Percentiles rank a stretch among this genome's conserved stretches.
phyloP scores from a whole-genome alignment of 2,888 invertebrate species.

The Drosophila cognata region DNA sequence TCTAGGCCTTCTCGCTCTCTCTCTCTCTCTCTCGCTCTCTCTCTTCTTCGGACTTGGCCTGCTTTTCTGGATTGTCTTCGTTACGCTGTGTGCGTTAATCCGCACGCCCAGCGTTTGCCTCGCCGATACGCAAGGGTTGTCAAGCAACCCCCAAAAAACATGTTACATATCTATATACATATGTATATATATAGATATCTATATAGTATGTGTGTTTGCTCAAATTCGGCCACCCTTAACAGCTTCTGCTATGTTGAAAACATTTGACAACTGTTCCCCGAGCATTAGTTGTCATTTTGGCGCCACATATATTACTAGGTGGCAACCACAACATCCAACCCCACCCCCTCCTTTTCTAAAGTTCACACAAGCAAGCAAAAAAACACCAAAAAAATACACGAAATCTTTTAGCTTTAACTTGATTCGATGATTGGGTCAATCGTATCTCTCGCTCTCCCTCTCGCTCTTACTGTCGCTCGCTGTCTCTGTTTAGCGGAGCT shows the following conservation, averaged over 20 bases:
- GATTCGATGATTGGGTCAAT: constrained; percentile 54
- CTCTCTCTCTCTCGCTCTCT: neutral
- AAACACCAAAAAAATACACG: neutral
- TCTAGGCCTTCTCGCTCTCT: neutral
- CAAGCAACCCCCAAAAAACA: constrained; percentile 32
- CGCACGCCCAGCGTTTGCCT: constrained; percentile 62
- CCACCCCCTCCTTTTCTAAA: neutral
- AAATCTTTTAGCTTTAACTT: constrained; percentile 46
- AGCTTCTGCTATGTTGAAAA: constrained; percentile 18
- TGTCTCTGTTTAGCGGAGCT: constrained; percentile 3
- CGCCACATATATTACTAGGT: constrained; percentile 31
- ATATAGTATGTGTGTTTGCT: constrained; percentile 3
- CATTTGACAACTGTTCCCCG: constrained; percentile 55
- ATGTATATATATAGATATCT: neutral
- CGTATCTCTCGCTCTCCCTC: neutral
- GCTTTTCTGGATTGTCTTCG: constrained; percentile 19
- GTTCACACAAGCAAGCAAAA: constrained; percentile 7
- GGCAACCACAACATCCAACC: neutral
- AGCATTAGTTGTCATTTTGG: constrained; percentile 63
- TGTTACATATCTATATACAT: neutral
- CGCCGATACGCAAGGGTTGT: constrained; percentile 68
- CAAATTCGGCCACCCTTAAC: constrained; percentile 30
- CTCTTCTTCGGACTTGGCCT: neutral
- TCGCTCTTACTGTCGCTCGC: neutral
- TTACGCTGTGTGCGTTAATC: constrained; percentile 66